Base-by-base conservation (phyloP, 1,140 invertebrate genomes). In the Schmidtea mediterranea region DNA sequence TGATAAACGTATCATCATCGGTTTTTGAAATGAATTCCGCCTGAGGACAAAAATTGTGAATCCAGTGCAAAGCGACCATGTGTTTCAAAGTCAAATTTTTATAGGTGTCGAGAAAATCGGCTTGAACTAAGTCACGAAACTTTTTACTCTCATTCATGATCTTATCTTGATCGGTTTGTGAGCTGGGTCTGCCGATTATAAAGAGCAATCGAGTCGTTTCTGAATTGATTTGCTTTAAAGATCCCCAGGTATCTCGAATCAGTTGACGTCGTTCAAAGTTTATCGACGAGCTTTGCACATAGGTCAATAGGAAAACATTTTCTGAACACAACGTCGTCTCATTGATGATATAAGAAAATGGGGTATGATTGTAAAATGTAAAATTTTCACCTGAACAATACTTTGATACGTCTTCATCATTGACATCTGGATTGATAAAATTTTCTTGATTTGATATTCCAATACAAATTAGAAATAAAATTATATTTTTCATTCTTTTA, bases 1-100 rank as follows among this genome's bases (percentile, higher is more conserved):
- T 76, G 16, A 82, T 69, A 32, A 80, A 74, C 49, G 78, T 78
- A 59, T 86, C 82, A 62, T 86, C 81, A 60, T 89, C 82, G 60
- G 80, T 75, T 71, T 87, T 87, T 6, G 86, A 68, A 13, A 84
- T 70, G 55, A 73, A 78, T 51, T 73, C 66, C 1, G 73, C 69
- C 19, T 71, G 62, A 3, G 57, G 54, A 60, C 81, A 87, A 53
- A 72, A 65, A 13, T 62, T 63, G 1, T 68, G 58, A 1, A 73
- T 74, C 80, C 81, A 89, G 53, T 73, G 69, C 32, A 83, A 60
- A 0, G 79, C 81, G 79, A 84, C 81, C 0, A 82, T 59, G 56
- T 84, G 80, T 48, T 63, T 63, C 26, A 58, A 52, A 2, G 61
- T 62, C 1, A 61, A 49, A 49, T 62, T 62, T 43, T 54, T 55